Base-by-base conservation (phyloP, 2,113 vertebrate genomes). In the Myodes glareolus region DNA sequence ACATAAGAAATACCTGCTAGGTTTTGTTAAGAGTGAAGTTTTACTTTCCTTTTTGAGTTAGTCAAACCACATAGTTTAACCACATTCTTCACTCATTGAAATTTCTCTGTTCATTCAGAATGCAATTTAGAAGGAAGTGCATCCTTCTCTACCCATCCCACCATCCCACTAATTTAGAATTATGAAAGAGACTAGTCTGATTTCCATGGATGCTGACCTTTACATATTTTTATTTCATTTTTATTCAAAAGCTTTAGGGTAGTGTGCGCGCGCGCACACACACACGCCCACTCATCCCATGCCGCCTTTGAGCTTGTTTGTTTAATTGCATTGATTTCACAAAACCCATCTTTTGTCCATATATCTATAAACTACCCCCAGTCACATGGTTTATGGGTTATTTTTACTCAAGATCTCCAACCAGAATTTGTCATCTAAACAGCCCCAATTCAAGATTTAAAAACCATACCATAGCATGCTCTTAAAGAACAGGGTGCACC, bases 11-110 rank as follows among this genome's bases (percentile, higher is more conserved):
- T 88, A 75, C 17, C 16, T 27, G 92, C 92, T 91, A 84, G 75
- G 9, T 3, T 36, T 55, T 5, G 25, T 90, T 94, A 12, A 92
- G 31, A 70, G 19, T 58, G 84, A 87, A 86, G 27, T 88, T 94
- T 94, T 72, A 39, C 11, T 82, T 96, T 96, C 33, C 36, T 85
- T 91, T 93, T 86, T 39, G 94, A 90, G 45, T 77, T 23, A 97
- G 27, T 58, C 84, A 94, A 94, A 92, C 93, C 47, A 96, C 14
- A 90, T 10, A 47, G 0, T 68, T 93, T 75, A 96, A 94, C 96
- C 50, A 63, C 42, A 94, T 96, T 95, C 58, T 73, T 82, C 25
- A 61, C 78, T 87, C 29, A 81, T 73, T 73, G 55, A 42, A 93
- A 50, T 7, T n/a, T 90, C 82, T 80, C 67, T 90, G 39, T 29